Conservation (phyloP, 2,888 invertebrate genomes). For the Ommatoiulus sabulosus region DNA sequence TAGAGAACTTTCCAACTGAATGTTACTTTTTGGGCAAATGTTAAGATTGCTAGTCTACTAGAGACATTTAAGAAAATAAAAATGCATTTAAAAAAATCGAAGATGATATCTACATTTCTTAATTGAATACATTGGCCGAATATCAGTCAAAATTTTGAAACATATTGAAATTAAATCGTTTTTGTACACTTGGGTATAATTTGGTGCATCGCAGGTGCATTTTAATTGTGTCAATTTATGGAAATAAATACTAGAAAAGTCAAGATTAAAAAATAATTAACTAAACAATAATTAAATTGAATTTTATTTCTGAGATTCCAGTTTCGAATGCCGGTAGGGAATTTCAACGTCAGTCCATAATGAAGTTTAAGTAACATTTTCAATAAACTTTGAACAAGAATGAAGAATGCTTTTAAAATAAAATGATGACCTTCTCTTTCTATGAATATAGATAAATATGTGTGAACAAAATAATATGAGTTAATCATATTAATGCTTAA, state of each 20-base stretch:
- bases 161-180: too few species aligned
- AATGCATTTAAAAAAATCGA: too few species aligned
- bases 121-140: too few species aligned
- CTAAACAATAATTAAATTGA: too few species aligned
- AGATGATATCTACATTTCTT: too few species aligned
- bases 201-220: too few species aligned
- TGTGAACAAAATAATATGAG: not conserved
- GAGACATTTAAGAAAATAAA: too few species aligned
- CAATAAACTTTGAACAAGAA: not conserved
- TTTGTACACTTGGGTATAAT: too few species aligned
- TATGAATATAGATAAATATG: not conserved
- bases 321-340: not conserved
- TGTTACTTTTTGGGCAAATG: too few species aligned
- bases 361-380: not conserved
- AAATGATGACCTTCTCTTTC: not conserved
- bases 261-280: not conserved
- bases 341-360: not conserved
- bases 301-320: not conserved
- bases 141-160: too few species aligned
- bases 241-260: not conserved
- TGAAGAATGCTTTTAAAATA: not conserved
- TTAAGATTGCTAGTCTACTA: too few species aligned
- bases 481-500: not conserved
- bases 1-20: too few species aligned
- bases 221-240: not conserved